These are phyloP conservation scores for Ceyx erithaca DNA, from an alignment of 2,797 vertebrate genomes.

Conservation along the genomic window DNA sequence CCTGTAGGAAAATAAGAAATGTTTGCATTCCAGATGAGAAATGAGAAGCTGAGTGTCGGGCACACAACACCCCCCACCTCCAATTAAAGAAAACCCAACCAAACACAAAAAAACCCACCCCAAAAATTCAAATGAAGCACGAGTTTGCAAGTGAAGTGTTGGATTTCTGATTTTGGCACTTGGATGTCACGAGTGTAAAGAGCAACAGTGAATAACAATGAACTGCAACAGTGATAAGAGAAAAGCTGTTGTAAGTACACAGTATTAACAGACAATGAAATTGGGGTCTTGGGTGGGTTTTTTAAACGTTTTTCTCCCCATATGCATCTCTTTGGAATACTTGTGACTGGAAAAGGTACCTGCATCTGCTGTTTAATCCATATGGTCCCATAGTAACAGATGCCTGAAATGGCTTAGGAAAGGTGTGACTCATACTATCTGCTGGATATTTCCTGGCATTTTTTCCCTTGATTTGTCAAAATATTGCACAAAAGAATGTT, in stretches of 20 bases:
- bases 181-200: not conserved
- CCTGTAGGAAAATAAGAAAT: not conserved
- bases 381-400: conserved; percentile 70
- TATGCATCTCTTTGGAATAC: conserved; percentile 8
- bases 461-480: conserved; percentile 73
- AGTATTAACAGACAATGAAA: conserved; percentile 1
- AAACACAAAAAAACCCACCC: no score
- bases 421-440: conserved; percentile 72
- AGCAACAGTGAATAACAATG: not conserved
- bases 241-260: not conserved
- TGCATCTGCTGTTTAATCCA: conserved; percentile 64
- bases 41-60: not conserved
- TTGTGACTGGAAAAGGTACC: conserved; percentile 59
- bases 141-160: not conserved
- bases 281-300: not conserved
- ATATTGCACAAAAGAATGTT: conserved; percentile 73
- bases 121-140: no score
- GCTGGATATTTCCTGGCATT: conserved; percentile 73
- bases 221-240: not conserved
- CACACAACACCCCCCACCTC: not conserved
- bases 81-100: not conserved
- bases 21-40: not conserved
- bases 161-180: not conserved
- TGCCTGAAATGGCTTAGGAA: conserved; percentile 70
- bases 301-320: not conserved